Evolutionary conservation across 2,113 vertebrate species (phyloP), one percentile per base, ranked within the genome.

Genomic region (Gambusia holbrooki): DNA sequence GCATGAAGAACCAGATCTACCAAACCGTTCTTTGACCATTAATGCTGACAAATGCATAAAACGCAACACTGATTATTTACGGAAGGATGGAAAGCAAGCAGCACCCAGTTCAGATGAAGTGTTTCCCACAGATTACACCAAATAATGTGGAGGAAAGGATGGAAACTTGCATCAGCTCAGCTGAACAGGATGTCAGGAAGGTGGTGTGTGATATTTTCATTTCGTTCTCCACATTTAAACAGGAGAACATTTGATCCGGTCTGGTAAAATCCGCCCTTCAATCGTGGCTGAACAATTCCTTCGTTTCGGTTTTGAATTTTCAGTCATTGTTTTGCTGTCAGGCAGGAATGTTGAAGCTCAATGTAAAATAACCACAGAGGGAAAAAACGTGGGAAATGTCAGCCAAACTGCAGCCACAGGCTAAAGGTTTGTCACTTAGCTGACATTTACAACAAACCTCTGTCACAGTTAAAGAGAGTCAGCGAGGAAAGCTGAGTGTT

Each of bases 361-460:
- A 58, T n/a, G 25, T 25, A 58, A 58, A n/a, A 58, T 25, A 58
- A 58, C 19, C 51, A 58, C 10, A 25, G 3, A 22, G 6, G 25
- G 10, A 58, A n/a, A 58, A 58, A 58, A n/a, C 25, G 19, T 58
- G 25, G 51, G 51, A 58, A 22, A 58, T n/a, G 22, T 25, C 51
- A 58, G 25, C 22, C 22, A n/a, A n/a, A 8, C 51, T 58, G 22
- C 51, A 58, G 51, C 51, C 17, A 58, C 51, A 58, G 51, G 51
- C 51, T n/a, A 58, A 58, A 58, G 51, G 51, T 58, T 58, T 58
- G 51, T 58, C 51, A 58, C 51, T n/a, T 58, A 22, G 25, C 9
- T 58, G 51, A 58, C 51, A 58, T 58, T 58, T 58, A 58, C 51
- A 58, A 58, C 51, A 58, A 58, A 58, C 51, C 51, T 58, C 51